Conservation (phyloP, 2,113 vertebrate genomes). For the Neotoma lepida region DNA sequence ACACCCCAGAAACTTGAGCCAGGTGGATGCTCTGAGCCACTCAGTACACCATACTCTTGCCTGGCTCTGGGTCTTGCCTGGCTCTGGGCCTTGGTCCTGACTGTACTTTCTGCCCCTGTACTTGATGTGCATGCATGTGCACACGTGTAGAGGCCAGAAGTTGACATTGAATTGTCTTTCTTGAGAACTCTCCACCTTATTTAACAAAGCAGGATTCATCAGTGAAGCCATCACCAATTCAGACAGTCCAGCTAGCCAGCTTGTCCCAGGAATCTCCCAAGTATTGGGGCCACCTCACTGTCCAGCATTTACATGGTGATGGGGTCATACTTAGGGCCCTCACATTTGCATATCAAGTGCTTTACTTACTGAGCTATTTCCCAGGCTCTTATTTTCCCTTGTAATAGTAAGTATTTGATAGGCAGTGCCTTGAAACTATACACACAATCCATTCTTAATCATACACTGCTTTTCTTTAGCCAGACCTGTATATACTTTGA, state of each 20-base stretch:
- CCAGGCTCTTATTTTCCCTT: neutral
- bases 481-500: neutral
- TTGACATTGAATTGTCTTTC: neutral
- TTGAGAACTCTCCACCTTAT: neutral
- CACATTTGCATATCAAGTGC: neutral
- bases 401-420: conserved; percentile 35
- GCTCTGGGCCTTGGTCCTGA: neutral
- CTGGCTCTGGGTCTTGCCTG: neutral
- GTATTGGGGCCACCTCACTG: too few relatives aligned
- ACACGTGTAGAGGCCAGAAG: neutral
- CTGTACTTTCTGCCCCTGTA: neutral
- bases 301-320: neutral
- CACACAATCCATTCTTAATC: conserved; percentile 26
- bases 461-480: neutral
- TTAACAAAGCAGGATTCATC: neutral
- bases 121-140: neutral
- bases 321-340: neutral
- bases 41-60: neutral
- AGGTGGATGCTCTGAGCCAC: neutral
- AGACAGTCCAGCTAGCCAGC: neutral
- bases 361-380: neutral
- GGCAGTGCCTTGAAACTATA: conserved; percentile 9
- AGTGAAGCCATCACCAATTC: too few relatives aligned
- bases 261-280: neutral
- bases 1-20: neutral